Base-by-base conservation (phyloP, 2,113 vertebrate species). In the Neoarius graeffei region DNA sequence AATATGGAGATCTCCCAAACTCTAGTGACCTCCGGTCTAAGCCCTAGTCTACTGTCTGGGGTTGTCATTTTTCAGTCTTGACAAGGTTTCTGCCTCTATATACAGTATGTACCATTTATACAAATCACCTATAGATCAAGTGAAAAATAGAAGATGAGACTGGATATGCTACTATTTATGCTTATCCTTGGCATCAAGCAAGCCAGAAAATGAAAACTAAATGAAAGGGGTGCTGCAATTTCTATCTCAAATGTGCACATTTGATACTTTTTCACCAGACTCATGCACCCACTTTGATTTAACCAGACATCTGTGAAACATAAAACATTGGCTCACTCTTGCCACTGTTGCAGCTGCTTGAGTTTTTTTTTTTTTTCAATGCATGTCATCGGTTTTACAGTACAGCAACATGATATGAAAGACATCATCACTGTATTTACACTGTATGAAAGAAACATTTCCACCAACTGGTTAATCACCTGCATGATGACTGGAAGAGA, bases 191-290 rank as follows among this genome's bases (percentile, higher is more conserved):
- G 85, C 86, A 89, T 88, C 81, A 86, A 89, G 89, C 82, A 88
- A 87, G 85, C 85, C 66, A 87, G 81, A 86, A 76, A 81, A 80
- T 57, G 71, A 76, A 73, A 35, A 81, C 62, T 85, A 86, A 91
- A 90, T 87, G 86, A 84, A 89, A 88, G 50, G 77, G 62, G 84
- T 88, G 86, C 88, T 90, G 30, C 80, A 84, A 82, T 90, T 90
- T 89, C 85, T 88, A 69, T 67, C 88, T 88, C 64, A 74, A 85
- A 91, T 82, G 87, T 87, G 88, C 88, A 89, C 76, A 89, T 88
- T 85, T 90, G 57, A 87, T 71, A 82, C 76, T 85, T 82, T 88
- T 74, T 87, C 54, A 59, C 56, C 81, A 87, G 50, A 85, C 77
- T 84, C 71, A 83, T 89, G 77, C 71, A 69, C 81, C 88, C 83